Conservation (phyloP, 2,797 vertebrate species). For the Taeniopygia guttata region DNA sequence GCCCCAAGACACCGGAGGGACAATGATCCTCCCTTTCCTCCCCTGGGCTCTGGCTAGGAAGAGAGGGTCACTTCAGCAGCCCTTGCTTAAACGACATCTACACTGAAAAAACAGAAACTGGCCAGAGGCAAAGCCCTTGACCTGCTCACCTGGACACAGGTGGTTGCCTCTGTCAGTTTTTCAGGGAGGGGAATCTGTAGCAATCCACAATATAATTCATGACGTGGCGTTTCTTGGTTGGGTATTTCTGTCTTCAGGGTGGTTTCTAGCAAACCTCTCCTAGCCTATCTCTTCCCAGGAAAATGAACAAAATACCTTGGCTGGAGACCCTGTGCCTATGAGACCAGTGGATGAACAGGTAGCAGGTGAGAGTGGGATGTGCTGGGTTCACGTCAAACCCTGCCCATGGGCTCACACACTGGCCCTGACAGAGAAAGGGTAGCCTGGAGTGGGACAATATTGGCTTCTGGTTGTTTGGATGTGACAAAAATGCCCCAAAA, state of each 20-base stretch:
- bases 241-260: not conserved
- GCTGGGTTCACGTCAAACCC: not conserved
- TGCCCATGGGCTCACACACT: not conserved
- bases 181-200: not conserved
- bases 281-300: not conserved
- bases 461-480: not conserved
- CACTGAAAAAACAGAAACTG: not conserved
- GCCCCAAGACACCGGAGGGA: not conserved
- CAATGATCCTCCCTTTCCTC: not conserved
- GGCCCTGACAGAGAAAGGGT: not conserved
- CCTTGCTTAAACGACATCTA: not conserved
- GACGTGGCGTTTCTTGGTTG: not conserved
- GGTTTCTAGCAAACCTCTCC: not conserved
- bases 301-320: not conserved
- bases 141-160: not conserved
- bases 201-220: not conserved
- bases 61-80: not conserved
- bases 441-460: not conserved
- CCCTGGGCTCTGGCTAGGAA: not conserved
- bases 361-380: rapidly evolving
- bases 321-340: not conserved
- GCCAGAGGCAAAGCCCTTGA: not conserved
- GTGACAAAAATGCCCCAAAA: not conserved
- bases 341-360: not conserved
- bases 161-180: not conserved